Conservation (phyloP, 1,140 invertebrate genomes). For the Ceratoteleas bidentatus region DNA sequence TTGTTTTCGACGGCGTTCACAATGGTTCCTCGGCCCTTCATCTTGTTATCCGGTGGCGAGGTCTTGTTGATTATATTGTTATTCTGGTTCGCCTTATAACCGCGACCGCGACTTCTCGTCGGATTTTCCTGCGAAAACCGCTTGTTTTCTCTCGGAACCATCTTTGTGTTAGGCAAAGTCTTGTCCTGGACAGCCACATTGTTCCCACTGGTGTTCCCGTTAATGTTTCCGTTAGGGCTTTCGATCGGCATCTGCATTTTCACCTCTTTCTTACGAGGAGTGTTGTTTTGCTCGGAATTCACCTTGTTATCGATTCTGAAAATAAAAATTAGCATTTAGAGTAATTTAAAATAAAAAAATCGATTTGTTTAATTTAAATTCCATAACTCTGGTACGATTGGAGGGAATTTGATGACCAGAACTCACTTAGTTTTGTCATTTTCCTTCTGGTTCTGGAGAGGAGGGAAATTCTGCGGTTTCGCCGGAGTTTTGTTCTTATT, state of each 20-base stretch:
- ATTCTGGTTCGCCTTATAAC: conserved; percentile 76
- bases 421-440: conserved; percentile 64
- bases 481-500: conserved; percentile 76
- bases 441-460: conserved; percentile 73
- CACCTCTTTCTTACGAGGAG: conserved; percentile 74
- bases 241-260: conserved; percentile 68
- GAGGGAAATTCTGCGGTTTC: conserved; percentile 77
- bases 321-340: too few species aligned
- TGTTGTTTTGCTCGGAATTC: conserved; percentile 74
- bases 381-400: not conserved
- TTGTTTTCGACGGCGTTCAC: conserved; percentile 69
- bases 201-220: conserved; percentile 45
- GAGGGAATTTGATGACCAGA: conserved; percentile 22
- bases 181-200: conserved; percentile 69
- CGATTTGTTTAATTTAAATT: too few species aligned
- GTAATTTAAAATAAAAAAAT: too few species aligned
- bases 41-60: conserved; percentile 71
- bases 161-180: conserved; percentile 62
- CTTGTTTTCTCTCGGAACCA: conserved; percentile 72
- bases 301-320: conserved; percentile 76
- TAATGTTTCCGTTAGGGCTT: conserved; percentile 71
- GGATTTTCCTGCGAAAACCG: conserved; percentile 70
- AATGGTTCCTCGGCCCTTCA: conserved; percentile 76
- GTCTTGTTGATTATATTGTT: conserved; percentile 75
- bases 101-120: conserved; percentile 76